Percentiles rank a stretch among this genome's conserved stretches.
Conservation (phyloP, 2,888 invertebrate species). For the Drosophila ezoana region DNA sequence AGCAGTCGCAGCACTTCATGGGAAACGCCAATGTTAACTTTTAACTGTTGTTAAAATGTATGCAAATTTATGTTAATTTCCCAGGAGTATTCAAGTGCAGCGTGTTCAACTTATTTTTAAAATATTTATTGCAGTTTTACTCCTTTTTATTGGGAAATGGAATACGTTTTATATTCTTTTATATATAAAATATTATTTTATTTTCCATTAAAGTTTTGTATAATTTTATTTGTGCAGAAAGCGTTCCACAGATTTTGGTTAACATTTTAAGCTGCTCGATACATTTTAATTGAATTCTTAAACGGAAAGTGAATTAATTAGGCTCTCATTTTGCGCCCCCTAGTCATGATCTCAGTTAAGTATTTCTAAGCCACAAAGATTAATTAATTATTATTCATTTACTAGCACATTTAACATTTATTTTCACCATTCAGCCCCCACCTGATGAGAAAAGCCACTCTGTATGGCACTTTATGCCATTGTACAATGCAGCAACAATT, state of each 20-base stretch:
- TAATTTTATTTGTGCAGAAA: too few species aligned
- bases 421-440: not conserved
- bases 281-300: not conserved
- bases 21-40: constrained; percentile 30
- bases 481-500: constrained; percentile 49
- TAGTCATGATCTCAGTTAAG: constrained; percentile 1
- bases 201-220: not conserved
- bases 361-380: constrained; percentile 5
- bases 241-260: too few species aligned
- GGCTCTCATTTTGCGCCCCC: constrained; percentile 8
- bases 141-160: not conserved
- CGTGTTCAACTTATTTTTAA: constrained; percentile 51
- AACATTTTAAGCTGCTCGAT: not conserved
- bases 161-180: not conserved
- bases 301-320: constrained; percentile 6
- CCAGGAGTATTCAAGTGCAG: constrained; percentile 70
- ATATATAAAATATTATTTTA: not conserved
- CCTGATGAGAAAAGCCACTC: constrained; percentile 19
- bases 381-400: constrained; percentile 58
- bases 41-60: constrained; percentile 57
- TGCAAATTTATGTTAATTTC: constrained; percentile 73
- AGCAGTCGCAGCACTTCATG: constrained; percentile 9
- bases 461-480: not conserved
- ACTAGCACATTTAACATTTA: constrained; percentile 24
- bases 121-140: constrained; percentile 45